Conservation (phyloP, 2,797 vertebrate genomes). For the Telmatherina bonti region DNA sequence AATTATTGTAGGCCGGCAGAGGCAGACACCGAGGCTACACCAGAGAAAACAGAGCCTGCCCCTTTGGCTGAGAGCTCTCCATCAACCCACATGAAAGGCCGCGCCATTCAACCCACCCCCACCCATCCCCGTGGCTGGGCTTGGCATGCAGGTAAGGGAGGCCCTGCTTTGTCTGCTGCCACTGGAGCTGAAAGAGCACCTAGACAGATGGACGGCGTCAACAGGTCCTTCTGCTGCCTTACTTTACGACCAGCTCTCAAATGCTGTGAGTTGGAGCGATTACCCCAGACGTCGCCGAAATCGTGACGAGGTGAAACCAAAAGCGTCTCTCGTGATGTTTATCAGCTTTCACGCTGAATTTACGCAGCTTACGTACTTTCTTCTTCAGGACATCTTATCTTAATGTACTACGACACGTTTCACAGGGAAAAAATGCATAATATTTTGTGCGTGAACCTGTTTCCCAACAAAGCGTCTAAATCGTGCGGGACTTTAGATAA, state of each 20-base stretch:
- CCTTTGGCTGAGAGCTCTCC: slow-evolving; percentile 62
- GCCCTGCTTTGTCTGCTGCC: slow-evolving; percentile 73
- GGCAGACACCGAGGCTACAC: slow-evolving; percentile 64
- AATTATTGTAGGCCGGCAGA: slow-evolving; percentile 54
- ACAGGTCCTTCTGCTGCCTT: slow-evolving; percentile 35
- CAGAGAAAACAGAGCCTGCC: slow-evolving; percentile 56
- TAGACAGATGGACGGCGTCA: slow-evolving; percentile 67
- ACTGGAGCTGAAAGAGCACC: slow-evolving; percentile 67
- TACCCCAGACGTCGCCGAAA: slow-evolving; percentile 35
- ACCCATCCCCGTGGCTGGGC: slow-evolving; percentile 39
- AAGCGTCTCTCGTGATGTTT: slow-evolving; percentile 17
- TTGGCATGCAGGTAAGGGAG: slow-evolving; percentile 71
- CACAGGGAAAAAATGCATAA: not conserved
- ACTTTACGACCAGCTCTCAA: slow-evolving; percentile 37
- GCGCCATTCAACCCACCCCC: not conserved
- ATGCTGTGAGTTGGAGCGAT: slow-evolving; percentile 58
- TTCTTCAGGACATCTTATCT: slow-evolving; percentile 5
- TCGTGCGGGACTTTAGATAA: not conserved
- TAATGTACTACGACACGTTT: slow-evolving; percentile 20
- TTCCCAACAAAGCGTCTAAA: not conserved
- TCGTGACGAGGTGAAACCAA: slow-evolving; percentile 9
- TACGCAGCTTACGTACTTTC: not conserved
- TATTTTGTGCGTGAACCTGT: not conserved
- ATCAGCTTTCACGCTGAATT: slow-evolving; percentile 33
- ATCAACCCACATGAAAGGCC: slow-evolving; percentile 74